Base-by-base conservation (phyloP, 2,888 invertebrate genomes). In the Melieria crassipennis region DNA sequence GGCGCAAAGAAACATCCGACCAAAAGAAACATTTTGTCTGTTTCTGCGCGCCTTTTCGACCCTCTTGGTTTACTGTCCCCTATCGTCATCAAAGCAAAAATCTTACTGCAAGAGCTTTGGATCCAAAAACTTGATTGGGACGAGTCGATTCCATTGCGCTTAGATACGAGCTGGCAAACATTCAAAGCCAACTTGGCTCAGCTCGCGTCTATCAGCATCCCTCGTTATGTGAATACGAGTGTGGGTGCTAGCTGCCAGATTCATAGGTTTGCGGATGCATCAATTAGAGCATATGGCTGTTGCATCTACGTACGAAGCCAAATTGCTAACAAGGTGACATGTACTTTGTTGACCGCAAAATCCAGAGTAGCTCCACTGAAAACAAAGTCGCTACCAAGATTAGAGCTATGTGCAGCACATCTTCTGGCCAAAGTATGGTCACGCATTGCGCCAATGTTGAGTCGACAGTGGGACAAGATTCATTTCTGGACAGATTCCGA, bases 361-460 rank as follows among this genome's bases (percentile, higher is more conserved):
- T 75, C 72, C 9, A 71, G 70, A 45, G 70, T 74, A n/a, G 70
- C 73, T 42, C 69, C 69, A 46, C 67, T 69, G n/a, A 73, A 74
- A 45, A 60, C 69, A 7, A 70, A 74, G 45, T 68, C 72, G 0
- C 42, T 72, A 13, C 72, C 71, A 50, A 9, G 73, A 46, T 52
- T 73, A 45, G 65, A 75, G 65, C 65, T 73, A 9, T 72, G 61
- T 10, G 64, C 71, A 11, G 70, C 73, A n/a, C 72, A 73, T 56
- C 47, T 75, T n/a, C 16, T 16, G 16, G 16, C 16, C 16, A 16
- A 16, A 16, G 0, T 16, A 16, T 16, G 16, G 16, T 16, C 16
- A 16, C 16, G 1, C 16, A 16, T 16, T 16, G 16, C 16, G 16
- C 16, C 16, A 16, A 16, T 16, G 16, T 16, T 16, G 16, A 16